phyloP scores from a whole-genome alignment of 2,113 vertebrate species.

The Strix uralensis region DNA sequence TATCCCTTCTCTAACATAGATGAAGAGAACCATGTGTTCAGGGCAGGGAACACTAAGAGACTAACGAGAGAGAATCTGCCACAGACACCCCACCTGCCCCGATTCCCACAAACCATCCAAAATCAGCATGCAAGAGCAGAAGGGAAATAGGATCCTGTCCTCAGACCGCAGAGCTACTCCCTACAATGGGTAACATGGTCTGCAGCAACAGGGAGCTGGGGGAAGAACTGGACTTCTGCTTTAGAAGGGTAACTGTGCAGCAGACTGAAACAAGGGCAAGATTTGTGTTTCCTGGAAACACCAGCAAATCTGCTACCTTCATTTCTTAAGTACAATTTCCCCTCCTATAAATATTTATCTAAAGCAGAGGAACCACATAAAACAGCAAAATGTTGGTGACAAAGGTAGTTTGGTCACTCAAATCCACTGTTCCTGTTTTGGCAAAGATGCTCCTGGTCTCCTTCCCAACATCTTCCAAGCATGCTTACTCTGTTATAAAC shows the following conservation, averaged over 20 bases:
- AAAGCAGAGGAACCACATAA: constrained; percentile 1
- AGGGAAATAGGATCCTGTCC: background rate
- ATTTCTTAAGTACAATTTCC: constrained; percentile 34
- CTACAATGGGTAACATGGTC: background rate
- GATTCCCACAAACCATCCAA: background rate
- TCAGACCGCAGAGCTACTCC: background rate
- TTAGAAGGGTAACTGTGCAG: background rate
- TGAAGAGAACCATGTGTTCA: background rate
- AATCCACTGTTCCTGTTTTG: background rate
- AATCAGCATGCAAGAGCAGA: background rate
- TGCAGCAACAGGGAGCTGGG: background rate
- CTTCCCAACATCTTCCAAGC: background rate
- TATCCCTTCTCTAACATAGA: background rate
- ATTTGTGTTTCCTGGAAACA: constrained; percentile 51
- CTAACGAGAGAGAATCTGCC: background rate
- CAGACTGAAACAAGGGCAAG: background rate
- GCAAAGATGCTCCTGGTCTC: background rate
- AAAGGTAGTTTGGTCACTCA: background rate
- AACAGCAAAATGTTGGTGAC: background rate
- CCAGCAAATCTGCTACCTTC: constrained; percentile 23
- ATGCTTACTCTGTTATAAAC: background rate
- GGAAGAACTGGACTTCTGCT: background rate
- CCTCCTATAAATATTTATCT: constrained; percentile 44
- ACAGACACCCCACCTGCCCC: background rate
- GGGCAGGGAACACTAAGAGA: background rate